These are phyloP conservation scores for Balaeniceps rex DNA, from an alignment of 2,113 vertebrate genomes.

Conservation along the genomic window DNA sequence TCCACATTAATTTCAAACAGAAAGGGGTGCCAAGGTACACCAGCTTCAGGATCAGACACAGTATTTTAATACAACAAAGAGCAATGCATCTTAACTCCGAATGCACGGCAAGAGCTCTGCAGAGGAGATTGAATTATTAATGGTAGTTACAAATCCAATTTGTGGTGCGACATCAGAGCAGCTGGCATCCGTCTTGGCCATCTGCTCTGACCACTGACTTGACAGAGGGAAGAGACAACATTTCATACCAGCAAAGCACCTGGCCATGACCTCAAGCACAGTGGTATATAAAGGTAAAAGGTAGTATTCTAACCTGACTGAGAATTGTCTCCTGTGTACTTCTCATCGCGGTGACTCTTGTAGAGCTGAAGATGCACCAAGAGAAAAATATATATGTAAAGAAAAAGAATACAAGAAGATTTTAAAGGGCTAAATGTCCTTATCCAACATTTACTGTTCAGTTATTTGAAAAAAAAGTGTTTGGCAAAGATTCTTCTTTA, in stretches of 20 bases:
- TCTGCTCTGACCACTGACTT: not conserved
- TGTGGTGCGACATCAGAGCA: not conserved
- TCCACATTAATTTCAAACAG: not conserved
- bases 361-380: conserved; percentile 70
- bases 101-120: not conserved
- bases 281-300: not conserved
- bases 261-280: not conserved
- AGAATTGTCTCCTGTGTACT: conserved; percentile 78
- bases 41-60: not conserved
- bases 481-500: not conserved
- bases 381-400: conserved; percentile 13
- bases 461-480: not conserved
- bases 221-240: not conserved
- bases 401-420: conserved; percentile 5
- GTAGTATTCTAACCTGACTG: conserved; percentile 82
- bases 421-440: not conserved
- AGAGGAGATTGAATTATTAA: not conserved
- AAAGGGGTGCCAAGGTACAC: not conserved
- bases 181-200: not conserved
- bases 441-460: not conserved
- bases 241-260: not conserved
- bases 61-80: not conserved
- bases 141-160: not conserved
- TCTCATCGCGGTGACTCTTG: conserved; percentile 81
- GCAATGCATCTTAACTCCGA: not conserved